A percentile compares a stretch with the other conserved stretches of the same genome.
phyloP scores from a whole-genome alignment of 1,140 invertebrate species.

The Zophobas morio region DNA sequence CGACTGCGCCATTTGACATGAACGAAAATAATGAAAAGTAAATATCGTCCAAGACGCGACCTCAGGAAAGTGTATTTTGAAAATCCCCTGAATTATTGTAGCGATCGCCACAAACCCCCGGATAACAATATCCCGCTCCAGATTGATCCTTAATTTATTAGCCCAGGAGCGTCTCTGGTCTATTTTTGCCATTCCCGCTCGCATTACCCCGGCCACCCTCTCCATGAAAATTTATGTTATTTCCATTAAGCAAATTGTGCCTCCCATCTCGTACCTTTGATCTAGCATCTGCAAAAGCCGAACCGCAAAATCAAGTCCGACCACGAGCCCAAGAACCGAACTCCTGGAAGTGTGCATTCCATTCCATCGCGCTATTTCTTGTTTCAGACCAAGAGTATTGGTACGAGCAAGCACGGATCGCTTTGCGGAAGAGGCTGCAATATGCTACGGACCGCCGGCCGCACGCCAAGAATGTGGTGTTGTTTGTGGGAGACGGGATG shows the following conservation, averaged over 20 bases:
- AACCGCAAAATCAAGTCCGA: slow-evolving; percentile 40
- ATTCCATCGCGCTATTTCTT: slow-evolving; percentile 45
- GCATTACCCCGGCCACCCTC: background rate
- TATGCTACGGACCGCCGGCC: slow-evolving; percentile 71
- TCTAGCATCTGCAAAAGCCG: background rate
- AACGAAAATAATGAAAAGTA: background rate
- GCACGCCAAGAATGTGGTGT: slow-evolving; percentile 71
- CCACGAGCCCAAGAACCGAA: slow-evolving; percentile 3
- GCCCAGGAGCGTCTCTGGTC: no score
- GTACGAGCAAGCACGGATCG: slow-evolving; percentile 77
- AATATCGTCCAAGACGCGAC: background rate
- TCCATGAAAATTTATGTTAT: background rate
- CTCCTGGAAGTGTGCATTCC: slow-evolving; percentile 23
- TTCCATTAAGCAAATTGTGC: slow-evolving; percentile 4
- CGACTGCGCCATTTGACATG: no score
- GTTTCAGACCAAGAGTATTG: slow-evolving; percentile 68
- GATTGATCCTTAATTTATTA: no score
- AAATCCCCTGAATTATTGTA: background rate
- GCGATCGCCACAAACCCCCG: no score
- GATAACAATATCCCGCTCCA: no score
- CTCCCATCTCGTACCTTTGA: slow-evolving; percentile 30
- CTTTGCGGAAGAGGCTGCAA: slow-evolving; percentile 74
- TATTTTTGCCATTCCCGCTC: no score
- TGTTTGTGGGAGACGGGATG: slow-evolving; percentile 84
- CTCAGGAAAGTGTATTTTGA: background rate